phyloP scores from a whole-genome alignment of 2,797 vertebrate genomes.

The Tokudaia tokunoshimensis region DNA sequence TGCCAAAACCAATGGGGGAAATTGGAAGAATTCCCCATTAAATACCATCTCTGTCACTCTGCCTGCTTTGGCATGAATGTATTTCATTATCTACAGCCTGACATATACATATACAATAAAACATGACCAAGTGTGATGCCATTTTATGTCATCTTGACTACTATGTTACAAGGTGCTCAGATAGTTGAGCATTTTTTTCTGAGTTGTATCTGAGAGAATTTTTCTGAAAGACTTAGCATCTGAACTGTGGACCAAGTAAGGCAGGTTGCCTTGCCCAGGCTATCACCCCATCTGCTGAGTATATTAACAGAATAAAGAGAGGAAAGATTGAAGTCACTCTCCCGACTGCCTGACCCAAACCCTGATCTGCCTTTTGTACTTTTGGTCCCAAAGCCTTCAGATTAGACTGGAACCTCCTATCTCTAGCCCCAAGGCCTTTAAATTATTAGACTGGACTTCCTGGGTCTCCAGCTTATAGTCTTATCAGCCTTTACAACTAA shows the following conservation, averaged over 20 bases:
- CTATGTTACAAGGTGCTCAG: not conserved
- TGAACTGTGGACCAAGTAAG: not conserved
- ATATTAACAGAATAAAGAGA: not conserved
- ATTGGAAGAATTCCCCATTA: not conserved
- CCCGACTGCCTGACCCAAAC: not conserved
- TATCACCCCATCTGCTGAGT: not conserved
- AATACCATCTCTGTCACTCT: not conserved
- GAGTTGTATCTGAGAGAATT: not conserved
- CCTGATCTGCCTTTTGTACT: not conserved
- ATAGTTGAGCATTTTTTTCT: not conserved
- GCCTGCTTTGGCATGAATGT: not conserved
- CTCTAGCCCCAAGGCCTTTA: not conserved
- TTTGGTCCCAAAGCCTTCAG: not conserved
- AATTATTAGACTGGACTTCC: not conserved
- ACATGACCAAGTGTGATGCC: not conserved
- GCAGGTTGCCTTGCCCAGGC: accelerated
- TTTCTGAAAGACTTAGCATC: not conserved
- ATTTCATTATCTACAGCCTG: not conserved
- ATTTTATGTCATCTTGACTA: not conserved
- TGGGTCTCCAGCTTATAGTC: not conserved
- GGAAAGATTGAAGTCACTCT: not conserved
- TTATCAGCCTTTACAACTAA: not conserved
- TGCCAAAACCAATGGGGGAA: not conserved
- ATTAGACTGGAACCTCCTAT: not conserved
- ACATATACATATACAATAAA: not conserved